Conservation (phyloP, 2,113 vertebrate genomes). For the Dicerorhinus sumatrensis region DNA sequence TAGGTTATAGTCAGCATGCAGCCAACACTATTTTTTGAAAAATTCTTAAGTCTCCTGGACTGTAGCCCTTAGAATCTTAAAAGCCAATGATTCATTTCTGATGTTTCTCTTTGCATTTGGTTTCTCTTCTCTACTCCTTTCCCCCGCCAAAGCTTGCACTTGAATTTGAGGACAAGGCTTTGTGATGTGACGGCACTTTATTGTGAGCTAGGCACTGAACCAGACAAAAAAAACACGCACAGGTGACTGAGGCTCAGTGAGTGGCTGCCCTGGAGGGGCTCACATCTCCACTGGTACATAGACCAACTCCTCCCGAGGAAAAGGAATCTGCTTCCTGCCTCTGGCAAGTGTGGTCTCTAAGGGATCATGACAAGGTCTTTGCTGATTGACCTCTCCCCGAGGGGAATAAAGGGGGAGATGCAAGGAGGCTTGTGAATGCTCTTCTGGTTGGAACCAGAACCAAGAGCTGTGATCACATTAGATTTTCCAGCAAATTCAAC, state of each 20-base stretch:
- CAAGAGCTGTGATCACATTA: neutral
- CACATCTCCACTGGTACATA: rapidly evolving
- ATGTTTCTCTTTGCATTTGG: neutral
- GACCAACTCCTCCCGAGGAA: rapidly evolving
- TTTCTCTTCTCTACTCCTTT: neutral
- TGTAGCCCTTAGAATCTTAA: neutral
- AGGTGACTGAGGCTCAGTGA: neutral
- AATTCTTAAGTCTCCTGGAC: neutral
- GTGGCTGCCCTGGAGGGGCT: neutral
- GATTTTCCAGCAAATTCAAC: neutral
- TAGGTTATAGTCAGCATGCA: neutral
- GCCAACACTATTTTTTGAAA: neutral
- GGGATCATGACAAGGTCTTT: neutral
- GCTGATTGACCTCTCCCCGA: neutral
- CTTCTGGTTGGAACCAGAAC: neutral
- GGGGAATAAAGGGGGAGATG: neutral
- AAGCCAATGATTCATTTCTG: neutral
- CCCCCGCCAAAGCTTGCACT: neutral
- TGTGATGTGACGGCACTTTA: neutral
- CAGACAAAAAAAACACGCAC: neutral
- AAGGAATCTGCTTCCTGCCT: neutral
- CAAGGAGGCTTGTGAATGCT: neutral
- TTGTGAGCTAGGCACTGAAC: neutral
- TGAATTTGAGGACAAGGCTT: slow-evolving; percentile 11
- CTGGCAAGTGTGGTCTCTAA: neutral